phyloP scores from a whole-genome alignment of 2,797 vertebrate genomes.

The Neosilurus hyrtlii region DNA sequence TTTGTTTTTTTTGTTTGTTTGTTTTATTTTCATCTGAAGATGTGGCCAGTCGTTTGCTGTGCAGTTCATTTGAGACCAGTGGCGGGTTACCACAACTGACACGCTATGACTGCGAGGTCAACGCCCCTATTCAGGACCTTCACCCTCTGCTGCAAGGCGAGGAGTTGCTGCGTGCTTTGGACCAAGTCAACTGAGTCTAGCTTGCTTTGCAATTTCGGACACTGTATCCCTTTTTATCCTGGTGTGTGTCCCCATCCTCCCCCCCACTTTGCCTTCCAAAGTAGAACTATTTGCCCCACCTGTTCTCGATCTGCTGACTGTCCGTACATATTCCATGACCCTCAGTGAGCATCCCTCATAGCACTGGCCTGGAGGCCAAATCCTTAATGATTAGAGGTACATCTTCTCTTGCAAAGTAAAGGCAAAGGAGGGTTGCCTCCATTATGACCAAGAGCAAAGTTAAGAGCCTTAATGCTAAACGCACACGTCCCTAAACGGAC shows the following conservation, averaged over 20 bases:
- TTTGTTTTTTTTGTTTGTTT: not conserved
- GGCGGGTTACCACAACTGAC: slow-evolving; percentile 88
- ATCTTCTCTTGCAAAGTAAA: slow-evolving; percentile 22
- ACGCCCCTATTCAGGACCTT: slow-evolving; percentile 91
- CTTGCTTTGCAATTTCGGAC: slow-evolving; percentile 45
- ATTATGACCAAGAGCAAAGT: slow-evolving; percentile 38
- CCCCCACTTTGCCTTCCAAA: slow-evolving; percentile 14
- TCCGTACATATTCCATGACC: slow-evolving; percentile 32
- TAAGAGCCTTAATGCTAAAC: slow-evolving; percentile 53
- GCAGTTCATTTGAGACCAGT: slow-evolving; percentile 82
- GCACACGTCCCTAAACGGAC: slow-evolving; percentile 29
- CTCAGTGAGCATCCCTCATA: not conserved
- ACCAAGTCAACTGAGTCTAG: slow-evolving; percentile 89
- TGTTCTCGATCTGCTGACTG: slow-evolving; percentile 27
- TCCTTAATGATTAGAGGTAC: not conserved
- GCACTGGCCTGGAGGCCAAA: slow-evolving; percentile 7
- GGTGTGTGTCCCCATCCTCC: slow-evolving; percentile 7
- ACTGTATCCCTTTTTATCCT: slow-evolving; percentile 35
- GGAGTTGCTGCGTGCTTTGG: slow-evolving; percentile 93
- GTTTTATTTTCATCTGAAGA: slow-evolving; percentile 68
- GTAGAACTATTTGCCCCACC: slow-evolving; percentile 15
- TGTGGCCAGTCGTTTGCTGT: slow-evolving; percentile 87
- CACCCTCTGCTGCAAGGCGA: slow-evolving; percentile 95
- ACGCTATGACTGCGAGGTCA: slow-evolving; percentile 96
- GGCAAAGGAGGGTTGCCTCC: slow-evolving; percentile 33